A percentile compares a stretch with the other conserved stretches of the same genome.
These are phyloP conservation scores for Chiroxiphia lanceolata DNA, from an alignment of 2,797 vertebrate genomes.

Conservation along the genomic window DNA sequence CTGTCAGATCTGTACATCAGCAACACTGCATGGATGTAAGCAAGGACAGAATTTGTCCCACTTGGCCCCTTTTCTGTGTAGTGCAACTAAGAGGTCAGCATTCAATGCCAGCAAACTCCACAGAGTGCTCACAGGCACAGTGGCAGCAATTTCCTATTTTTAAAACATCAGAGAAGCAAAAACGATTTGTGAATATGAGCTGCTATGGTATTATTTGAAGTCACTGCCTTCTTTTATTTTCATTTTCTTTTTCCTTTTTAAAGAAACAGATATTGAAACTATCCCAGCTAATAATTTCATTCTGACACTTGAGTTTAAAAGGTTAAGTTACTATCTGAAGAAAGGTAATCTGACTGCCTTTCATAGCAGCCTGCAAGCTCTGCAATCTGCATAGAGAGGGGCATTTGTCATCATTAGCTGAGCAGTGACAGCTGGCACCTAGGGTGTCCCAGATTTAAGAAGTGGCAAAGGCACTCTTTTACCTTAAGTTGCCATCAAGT, in stretches of 20 bases:
- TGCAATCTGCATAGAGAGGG: constrained; percentile 95
- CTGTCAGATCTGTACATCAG: background rate
- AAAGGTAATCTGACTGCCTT: constrained; percentile 82
- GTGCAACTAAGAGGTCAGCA: background rate
- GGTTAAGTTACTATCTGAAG: constrained; percentile 80
- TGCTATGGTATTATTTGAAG: constrained; percentile 17
- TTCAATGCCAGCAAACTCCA: background rate
- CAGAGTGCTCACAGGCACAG: background rate
- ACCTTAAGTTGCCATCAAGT: constrained; percentile 70
- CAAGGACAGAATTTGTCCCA: constrained; percentile 22
- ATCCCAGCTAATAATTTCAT: constrained; percentile 71
- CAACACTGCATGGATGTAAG: background rate
- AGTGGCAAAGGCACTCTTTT: constrained; percentile 82
- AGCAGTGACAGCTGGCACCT: constrained; percentile 98
- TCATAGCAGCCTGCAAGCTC: constrained; percentile 83
- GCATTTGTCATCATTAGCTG: constrained; percentile 99
- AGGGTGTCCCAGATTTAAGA: constrained; percentile 91
- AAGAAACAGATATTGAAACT: constrained; percentile 69
- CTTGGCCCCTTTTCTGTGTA: constrained; percentile 15
- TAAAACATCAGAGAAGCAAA: constrained; percentile 39
- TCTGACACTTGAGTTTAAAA: constrained; percentile 79
- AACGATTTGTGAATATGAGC: constrained; percentile 4
- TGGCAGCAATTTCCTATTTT: constrained; percentile 39
- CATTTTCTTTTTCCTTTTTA: background rate
- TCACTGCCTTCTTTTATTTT: background rate